A percentile compares a stretch with the other conserved stretches of the same genome.
phyloP scores from a whole-genome alignment of 2,113 vertebrate species.

The Melanotaenia duboulayi region DNA sequence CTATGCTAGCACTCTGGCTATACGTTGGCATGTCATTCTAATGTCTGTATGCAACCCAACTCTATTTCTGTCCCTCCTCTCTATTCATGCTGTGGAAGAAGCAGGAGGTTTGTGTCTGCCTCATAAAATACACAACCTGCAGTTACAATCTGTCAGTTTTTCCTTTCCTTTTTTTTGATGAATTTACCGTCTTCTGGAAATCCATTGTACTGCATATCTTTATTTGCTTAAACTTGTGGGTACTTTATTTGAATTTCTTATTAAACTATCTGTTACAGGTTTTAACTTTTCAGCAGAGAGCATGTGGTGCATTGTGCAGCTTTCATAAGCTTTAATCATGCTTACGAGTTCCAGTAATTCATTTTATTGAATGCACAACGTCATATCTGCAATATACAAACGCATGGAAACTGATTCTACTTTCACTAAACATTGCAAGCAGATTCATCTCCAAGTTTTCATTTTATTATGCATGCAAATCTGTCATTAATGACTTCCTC shows the following conservation, averaged over 20 bases:
- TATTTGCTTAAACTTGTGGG: background rate
- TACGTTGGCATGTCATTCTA: conserved; percentile 38
- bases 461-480: background rate
- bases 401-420: background rate
- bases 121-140: conserved; percentile 53
- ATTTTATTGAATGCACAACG: conserved; percentile 9
- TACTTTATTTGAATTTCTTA: background rate
- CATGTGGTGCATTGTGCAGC: conserved; percentile 24
- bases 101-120: conserved; percentile 77
- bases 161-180: conserved; percentile 15
- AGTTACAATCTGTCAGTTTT: conserved; percentile 53
- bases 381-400: background rate
- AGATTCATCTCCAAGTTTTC: conserved; percentile 18
- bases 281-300: conserved; percentile 23
- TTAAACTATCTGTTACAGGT: background rate
- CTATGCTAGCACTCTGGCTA: conserved; percentile 12
- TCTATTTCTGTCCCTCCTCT: conserved; percentile 69
- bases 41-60: conserved; percentile 48
- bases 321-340: background rate
- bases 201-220: background rate
- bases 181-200: background rate
- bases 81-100: conserved; percentile 75
- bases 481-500: conserved; percentile 43
- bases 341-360: background rate
- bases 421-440: conserved; percentile 17